These are phyloP conservation scores for Drosophila mayri DNA, from an alignment of 1,140 invertebrate genomes.

Conservation along the genomic window DNA sequence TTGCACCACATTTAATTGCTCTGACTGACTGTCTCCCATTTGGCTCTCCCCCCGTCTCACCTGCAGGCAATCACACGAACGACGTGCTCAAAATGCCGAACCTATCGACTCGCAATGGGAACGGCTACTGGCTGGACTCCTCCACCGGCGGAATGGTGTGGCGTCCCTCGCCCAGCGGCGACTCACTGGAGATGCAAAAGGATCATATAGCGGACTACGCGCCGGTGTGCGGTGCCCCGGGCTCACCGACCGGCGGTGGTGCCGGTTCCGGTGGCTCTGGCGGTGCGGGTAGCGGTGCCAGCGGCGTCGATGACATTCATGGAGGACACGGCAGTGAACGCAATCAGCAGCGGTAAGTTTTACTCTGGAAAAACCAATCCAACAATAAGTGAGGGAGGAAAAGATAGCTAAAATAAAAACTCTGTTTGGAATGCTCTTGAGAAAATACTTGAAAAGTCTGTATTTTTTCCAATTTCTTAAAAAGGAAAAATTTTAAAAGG, in stretches of 20 bases:
- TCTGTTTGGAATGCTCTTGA: constrained; percentile 13
- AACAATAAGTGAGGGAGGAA: constrained; percentile 2
- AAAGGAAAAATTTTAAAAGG: not conserved
- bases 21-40: constrained; percentile 45
- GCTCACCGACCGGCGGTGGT: constrained; percentile 36
- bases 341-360: constrained; percentile 84
- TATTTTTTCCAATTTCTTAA: no score
- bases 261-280: constrained; percentile 45
- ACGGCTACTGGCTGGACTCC: constrained; percentile 84
- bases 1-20: constrained; percentile 82
- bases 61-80: constrained; percentile 81
- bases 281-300: constrained; percentile 33
- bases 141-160: constrained; percentile 84
- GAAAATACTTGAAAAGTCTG: not conserved
- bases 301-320: constrained; percentile 74
- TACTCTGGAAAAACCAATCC: constrained; percentile 29
- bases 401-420: not conserved
- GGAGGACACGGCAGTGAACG: constrained; percentile 78
- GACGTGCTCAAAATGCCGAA: constrained; percentile 85
- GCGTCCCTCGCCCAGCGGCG: constrained; percentile 79
- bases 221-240: constrained; percentile 75
- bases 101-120: constrained; percentile 82
- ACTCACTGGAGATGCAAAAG: constrained; percentile 84
- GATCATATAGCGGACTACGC: constrained; percentile 85
- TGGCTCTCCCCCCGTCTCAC: constrained; percentile 25